Evolutionary conservation across 2,113 vertebrate species (phyloP), one percentile per base, ranked within the genome.

Genomic region (Nicator chloris): DNA sequence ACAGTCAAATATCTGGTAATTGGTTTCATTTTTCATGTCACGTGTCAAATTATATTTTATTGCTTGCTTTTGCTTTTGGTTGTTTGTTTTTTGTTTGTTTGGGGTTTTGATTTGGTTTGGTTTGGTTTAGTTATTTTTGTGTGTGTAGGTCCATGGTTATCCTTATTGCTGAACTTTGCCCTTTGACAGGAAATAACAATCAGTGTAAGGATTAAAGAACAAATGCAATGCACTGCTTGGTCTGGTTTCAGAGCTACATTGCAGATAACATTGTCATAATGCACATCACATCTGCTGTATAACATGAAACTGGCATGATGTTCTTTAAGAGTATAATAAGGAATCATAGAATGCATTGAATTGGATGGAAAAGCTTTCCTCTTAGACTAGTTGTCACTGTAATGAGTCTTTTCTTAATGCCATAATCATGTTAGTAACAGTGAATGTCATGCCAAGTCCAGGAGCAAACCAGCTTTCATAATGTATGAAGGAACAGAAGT

Each of bases 61-160:
- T 76, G 4, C 30, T 65, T 0, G 0, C 50, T 47, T n/a, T 28
- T 57, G 20, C 5, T 39, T 39, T 45, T 72, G 19, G 7, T 33
- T 72, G 37, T 10, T 39, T 47, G 14, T 8, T 23, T 45, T 49
- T 17, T n/a, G 10, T 39, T 39, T 70, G 39, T 42, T 72, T 31
- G 23, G 10, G 21, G 31, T 22, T n/a, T 53, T n/a, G 14, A 6
- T 73, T 21, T 39, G 42, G 42, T 60, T 27, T 7, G 28, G 15
- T 37, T 23, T 57, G 15, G 33, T 2, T 11, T 18, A 22, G 9
- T 21, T 15, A 2, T 23, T 68, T 23, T 31, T 68, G 11, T 47
- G 35, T 19, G 17, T 21, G 39, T 63, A 35, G 7, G 17, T 54
- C 14, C 28, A 27, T 70, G 9, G 7, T 81, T 88, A 39, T 73